These are phyloP conservation scores for Dynastes grantii DNA, from an alignment of 2,888 invertebrate genomes.

Conservation along the genomic window DNA sequence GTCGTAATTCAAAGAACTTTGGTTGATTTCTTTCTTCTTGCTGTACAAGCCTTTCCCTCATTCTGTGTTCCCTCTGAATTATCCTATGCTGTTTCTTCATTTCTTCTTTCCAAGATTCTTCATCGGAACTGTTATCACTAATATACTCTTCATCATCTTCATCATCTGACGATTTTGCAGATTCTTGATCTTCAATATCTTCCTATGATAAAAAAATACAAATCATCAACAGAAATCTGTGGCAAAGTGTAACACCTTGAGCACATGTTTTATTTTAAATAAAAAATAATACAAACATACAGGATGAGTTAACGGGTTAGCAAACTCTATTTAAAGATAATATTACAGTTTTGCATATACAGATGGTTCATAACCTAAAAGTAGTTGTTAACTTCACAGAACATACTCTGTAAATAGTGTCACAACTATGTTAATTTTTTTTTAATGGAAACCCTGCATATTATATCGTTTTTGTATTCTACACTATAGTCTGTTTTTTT, in stretches of 20 bases:
- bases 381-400: too few species aligned
- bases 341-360: too few species aligned
- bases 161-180: conserved; percentile 35
- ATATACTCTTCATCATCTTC: conserved; percentile 51
- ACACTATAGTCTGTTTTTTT: too few species aligned
- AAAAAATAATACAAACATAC: background rate
- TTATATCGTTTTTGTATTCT: too few species aligned
- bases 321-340: too few species aligned
- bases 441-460: too few species aligned
- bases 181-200: conserved; percentile 68
- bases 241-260: background rate
- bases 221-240: background rate
- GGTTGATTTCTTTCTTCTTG: conserved; percentile 68
- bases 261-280: background rate
- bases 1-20: conserved; percentile 77
- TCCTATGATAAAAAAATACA: conserved; percentile 59
- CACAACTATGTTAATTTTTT: too few species aligned
- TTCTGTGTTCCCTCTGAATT: conserved; percentile 74
- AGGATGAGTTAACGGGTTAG: too few species aligned
- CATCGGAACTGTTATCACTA: conserved; percentile 79
- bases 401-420: too few species aligned
- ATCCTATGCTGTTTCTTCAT: conserved; percentile 83
- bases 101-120: conserved; percentile 85
- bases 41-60: conserved; percentile 67
- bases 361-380: too few species aligned